Conservation (phyloP, 2,113 vertebrate species). For the Mixornis gularis region DNA sequence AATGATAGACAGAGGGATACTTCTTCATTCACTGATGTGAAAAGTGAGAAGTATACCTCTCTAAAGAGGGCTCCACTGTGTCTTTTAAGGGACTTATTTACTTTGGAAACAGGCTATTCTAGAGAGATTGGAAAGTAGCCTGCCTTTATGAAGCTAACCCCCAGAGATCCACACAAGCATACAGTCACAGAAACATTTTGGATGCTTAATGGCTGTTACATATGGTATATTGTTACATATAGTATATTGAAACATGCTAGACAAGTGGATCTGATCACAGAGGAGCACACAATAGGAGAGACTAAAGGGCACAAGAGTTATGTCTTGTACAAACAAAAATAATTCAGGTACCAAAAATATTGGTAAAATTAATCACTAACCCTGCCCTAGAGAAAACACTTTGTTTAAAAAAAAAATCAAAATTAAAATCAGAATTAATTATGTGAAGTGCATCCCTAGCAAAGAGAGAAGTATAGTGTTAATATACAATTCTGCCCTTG, state of each 20-base stretch:
- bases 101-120: not conserved
- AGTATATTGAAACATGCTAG: not conserved
- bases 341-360: not conserved
- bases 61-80: not conserved
- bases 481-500: constrained; percentile 18
- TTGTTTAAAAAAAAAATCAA: not conserved
- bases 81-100: not conserved
- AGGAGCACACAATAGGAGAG: not conserved
- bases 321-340: not conserved
- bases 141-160: not conserved
- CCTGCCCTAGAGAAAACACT: not conserved
- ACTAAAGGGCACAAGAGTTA: not conserved
- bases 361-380: not conserved
- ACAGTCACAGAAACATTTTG: not conserved
- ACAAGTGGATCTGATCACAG: not conserved
- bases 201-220: not conserved
- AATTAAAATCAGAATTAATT: constrained; percentile 12
- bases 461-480: not conserved
- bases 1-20: not conserved
- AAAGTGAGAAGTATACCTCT: not conserved
- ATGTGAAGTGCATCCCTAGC: not conserved
- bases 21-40: not conserved
- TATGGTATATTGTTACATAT: not conserved
- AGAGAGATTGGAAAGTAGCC: not conserved
- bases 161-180: not conserved